Evolutionary conservation across 2,797 vertebrate species (phyloP).

Genomic region (Scomberomorus guttatus): DNA sequence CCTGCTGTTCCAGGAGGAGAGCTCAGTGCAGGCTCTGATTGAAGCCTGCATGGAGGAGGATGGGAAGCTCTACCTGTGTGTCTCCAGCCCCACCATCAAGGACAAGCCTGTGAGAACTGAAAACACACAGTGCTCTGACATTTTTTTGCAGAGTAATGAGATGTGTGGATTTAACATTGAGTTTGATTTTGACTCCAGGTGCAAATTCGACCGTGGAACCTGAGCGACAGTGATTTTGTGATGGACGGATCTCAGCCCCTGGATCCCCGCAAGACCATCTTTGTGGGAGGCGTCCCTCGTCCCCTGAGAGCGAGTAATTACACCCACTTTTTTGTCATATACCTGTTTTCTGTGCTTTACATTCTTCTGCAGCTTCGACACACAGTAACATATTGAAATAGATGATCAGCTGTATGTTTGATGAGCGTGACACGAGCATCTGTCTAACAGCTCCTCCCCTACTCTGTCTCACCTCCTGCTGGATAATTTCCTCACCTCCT

Average conservation of each 20-base stretch:
- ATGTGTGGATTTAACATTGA: not conserved
- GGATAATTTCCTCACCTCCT: not conserved
- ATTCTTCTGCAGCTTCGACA: not conserved
- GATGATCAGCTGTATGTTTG: slow-evolving; percentile 1
- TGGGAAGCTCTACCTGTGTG: slow-evolving; percentile 97
- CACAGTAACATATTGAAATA: not conserved
- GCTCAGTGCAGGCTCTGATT: slow-evolving; percentile 96
- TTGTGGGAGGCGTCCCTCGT: slow-evolving; percentile 97
- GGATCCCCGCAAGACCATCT: slow-evolving; percentile 99
- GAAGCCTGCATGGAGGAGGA: slow-evolving; percentile 99
- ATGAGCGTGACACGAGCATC: not conserved
- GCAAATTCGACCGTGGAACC: slow-evolving; percentile 98
- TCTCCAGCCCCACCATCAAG: slow-evolving; percentile 99
- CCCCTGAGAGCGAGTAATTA: slow-evolving; percentile 94
- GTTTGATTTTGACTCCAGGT: slow-evolving; percentile 84
- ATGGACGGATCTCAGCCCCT: slow-evolving; percentile 99
- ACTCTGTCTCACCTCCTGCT: not conserved
- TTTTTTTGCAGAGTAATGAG: not conserved
- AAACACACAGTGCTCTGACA: not conserved
- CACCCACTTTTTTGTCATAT: not conserved
- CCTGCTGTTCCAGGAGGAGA: slow-evolving; percentile 99
- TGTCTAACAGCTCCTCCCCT: not conserved
- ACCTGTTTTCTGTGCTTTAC: not conserved
- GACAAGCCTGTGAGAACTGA: slow-evolving; percentile 93
- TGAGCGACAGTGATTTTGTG: slow-evolving; percentile 98